Base-by-base conservation (phyloP, 2,888 invertebrate genomes). In the Pollenia amentaria region DNA sequence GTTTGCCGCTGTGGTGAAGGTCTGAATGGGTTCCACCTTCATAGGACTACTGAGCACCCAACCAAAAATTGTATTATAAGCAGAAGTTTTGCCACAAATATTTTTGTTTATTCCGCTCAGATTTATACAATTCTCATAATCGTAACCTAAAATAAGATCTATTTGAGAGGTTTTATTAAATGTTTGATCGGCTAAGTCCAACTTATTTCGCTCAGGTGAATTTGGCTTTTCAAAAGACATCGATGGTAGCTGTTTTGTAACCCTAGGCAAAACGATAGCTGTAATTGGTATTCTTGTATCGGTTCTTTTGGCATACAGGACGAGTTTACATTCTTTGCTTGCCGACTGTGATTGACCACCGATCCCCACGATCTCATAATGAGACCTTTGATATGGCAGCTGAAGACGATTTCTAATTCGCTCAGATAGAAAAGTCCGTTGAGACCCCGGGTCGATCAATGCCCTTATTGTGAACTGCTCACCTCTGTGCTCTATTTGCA, bases 41-140 rank as follows among this genome's bases (percentile, higher is more conserved):
- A 60, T 60, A 7, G 60, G 60, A 7, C 60, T n/a, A 10, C 60
- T 60, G 0, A 60, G 60, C 16, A 60, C 60, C 60, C 60, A 60
- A 10, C 60, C 60, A 60, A 60, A 60, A 3, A 60, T 40, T 6
- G 38, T 60, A 9, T 60, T 60, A 16, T 60, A 60, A 2, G 38
- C 60, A 0, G 60, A 60, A 9, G 60, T n/a, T n/a, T 60, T 14
- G 14, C 40, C 40, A n/a, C 40, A 60, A 40, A 60, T 40, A 21
- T 60, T 60, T 60, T n/a, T 60, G n/a, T 60, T 60, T 8, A 60
- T 60, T 2, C n/a, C 60, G 6, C 40, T 40, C 3, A 40, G n/a
- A 10, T 60, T 60, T n/a, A 60, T 60, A 1, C 8, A 38, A 1
- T 40, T 14, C 40, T 60, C 60, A 40, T 60, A 40, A n/a, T 38